Evolutionary conservation across 2,797 vertebrate species (phyloP).

Genomic region (Notolabrus celidotus): DNA sequence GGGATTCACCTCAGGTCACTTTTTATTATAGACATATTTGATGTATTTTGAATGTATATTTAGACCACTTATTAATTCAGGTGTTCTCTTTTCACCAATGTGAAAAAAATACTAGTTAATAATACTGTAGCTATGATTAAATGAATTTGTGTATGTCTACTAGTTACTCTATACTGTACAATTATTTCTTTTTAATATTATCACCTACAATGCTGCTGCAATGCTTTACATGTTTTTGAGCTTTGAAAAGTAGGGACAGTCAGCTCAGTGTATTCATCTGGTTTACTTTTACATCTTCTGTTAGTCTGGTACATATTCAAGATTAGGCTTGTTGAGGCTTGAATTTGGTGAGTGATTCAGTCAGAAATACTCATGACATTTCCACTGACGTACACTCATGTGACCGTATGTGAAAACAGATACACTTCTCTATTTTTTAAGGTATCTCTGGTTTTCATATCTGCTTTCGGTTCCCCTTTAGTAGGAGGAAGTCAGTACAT

Average conservation of each 20-base stretch:
- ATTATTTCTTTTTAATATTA: too few relatives aligned
- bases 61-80: too few relatives aligned
- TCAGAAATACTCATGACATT: not conserved
- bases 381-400: constrained; percentile 6
- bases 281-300: not conserved
- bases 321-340: too few relatives aligned
- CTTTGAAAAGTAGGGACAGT: too few relatives aligned
- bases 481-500: not conserved
- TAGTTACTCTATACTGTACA: too few relatives aligned
- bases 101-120: too few relatives aligned
- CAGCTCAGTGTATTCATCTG: not conserved
- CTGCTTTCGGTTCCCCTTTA: constrained; percentile 23
- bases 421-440: constrained; percentile 6
- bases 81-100: too few relatives aligned
- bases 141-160: too few relatives aligned
- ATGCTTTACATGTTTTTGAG: too few relatives aligned
- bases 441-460: not conserved
- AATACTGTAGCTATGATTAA: too few relatives aligned
- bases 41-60: too few relatives aligned
- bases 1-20: not conserved
- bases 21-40: not conserved
- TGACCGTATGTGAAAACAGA: constrained; percentile 14
- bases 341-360: not conserved
- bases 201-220: too few relatives aligned
- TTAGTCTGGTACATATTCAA: not conserved